Base-by-base conservation (phyloP, 2,797 vertebrate species). In the Phoeniculus purpureus region DNA sequence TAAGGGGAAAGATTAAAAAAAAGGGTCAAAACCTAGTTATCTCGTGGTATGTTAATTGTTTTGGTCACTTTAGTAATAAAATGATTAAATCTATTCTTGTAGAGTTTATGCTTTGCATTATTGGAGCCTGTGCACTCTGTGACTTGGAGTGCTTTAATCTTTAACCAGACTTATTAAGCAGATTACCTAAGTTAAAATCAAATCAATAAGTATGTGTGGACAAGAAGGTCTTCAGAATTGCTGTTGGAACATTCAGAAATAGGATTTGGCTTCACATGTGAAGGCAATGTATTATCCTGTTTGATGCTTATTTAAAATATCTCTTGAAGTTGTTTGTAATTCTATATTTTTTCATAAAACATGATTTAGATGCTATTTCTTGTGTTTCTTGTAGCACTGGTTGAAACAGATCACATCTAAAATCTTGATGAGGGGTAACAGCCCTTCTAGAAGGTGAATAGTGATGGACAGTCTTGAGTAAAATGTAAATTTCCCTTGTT, bases 101-200 rank as follows among this genome's bases (percentile, higher is more conserved):
- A 23, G 34, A 40, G 54, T 31, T 95, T 20, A 10, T 73, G 31
- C 79, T 93, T 87, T 2, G 2, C 9, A 16, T 88, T 58, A 10
- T 58, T 76, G 26, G 19, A 84, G 23, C 32, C 77, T 86, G 51
- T 70, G 74, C 32, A 10, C 19, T 78, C 40, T 64, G 9, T 75
- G 61, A 15, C 50, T 89, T 1, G 2, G 45, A 67, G 26, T 74
- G 19, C 72, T 92, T 92, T 91, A 83, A 79, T 89, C 68, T 89
- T 96, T 91, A 91, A 93, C 61, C 17, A 84, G 43, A 58, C 37
- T 85, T 86, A 74, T 15, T 95, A 80, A 78, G 21, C 55, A 80
- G 61, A 71, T 91, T 88, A 86, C 10, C 4, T 29, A 64, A 76
- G 31, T 66, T 68, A 79, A 74, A 95, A 83, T 3, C 1, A 89